Conservation (phyloP, 2,797 vertebrate genomes). For the Rhinella marina region DNA sequence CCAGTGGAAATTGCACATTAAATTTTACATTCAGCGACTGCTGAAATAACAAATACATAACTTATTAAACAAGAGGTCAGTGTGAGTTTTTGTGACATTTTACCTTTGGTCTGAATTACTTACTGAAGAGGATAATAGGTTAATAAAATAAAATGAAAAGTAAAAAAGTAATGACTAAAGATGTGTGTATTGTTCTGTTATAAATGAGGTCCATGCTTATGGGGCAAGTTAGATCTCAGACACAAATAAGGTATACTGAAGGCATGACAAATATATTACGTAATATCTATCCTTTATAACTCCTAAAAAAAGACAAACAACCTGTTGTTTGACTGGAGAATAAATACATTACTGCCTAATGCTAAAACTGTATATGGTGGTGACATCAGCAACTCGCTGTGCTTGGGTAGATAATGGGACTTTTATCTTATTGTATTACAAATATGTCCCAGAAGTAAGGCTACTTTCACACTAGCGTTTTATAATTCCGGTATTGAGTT, state of each 20-base stretch:
- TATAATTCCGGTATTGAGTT: no score
- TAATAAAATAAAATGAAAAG: neutral
- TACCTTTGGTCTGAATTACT: constrained; percentile 24
- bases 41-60: constrained; percentile 75
- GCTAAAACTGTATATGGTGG: no score
- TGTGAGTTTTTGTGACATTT: constrained; percentile 61
- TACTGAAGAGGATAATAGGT: neutral
- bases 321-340: no score
- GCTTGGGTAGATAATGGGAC: no score
- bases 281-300: no score
- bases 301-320: no score
- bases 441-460: neutral
- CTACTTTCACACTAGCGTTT: no score
- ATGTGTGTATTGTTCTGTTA: neutral
- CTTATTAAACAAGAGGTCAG: constrained; percentile 61
- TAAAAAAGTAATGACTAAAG: neutral
- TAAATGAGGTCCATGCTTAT: neutral
- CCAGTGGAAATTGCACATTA: constrained; percentile 77
- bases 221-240: neutral
- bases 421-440: no score
- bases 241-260: neutral
- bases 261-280: no score
- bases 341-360: no score
- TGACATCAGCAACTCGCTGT: no score
- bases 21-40: constrained; percentile 73